These are phyloP conservation scores for Diarsia dahlii DNA, from an alignment of 2,888 invertebrate genomes.

Conservation along the genomic window DNA sequence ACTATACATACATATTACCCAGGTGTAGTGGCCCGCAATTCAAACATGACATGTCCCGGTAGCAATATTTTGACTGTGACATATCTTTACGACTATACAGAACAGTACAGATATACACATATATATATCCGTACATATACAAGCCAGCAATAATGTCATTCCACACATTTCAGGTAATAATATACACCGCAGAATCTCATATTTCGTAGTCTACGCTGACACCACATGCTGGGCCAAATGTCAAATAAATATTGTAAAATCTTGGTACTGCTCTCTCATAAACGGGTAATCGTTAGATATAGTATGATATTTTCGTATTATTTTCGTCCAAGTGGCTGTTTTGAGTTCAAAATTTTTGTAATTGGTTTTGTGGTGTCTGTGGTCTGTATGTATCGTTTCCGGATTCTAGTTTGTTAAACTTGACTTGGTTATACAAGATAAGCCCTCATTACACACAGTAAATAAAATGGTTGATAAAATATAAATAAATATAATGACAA, in stretches of 20 bases:
- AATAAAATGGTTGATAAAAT: too few species aligned
- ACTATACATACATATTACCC: constrained; percentile 35
- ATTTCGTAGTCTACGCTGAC: constrained; percentile 76
- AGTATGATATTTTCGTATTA: constrained; percentile 44
- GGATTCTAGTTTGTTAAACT: not conserved
- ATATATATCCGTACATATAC: constrained; percentile 58
- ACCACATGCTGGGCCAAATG: constrained; percentile 73
- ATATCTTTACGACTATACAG: constrained; percentile 67
- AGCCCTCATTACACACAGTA: too few species aligned
- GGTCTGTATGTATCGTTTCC: not conserved
- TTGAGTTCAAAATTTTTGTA: constrained; percentile 12
- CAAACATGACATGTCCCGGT: constrained; percentile 62
- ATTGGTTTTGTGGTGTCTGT: constrained; percentile 9
- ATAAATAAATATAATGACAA: too few species aligned
- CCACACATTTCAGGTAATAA: constrained; percentile 73
- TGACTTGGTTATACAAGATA: too few species aligned
- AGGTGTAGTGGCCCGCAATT: constrained; percentile 50
- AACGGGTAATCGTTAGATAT: constrained; percentile 58
- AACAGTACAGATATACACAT: constrained; percentile 40
- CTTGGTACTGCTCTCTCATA: constrained; percentile 57
- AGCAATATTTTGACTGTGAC: constrained; percentile 72
- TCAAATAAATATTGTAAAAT: constrained; percentile 78
- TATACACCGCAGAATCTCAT: constrained; percentile 80
- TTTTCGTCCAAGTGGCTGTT: constrained; percentile 36
- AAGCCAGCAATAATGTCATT: constrained; percentile 74